Conservation (phyloP, 2,113 vertebrate genomes). For the Loxodonta africana region DNA sequence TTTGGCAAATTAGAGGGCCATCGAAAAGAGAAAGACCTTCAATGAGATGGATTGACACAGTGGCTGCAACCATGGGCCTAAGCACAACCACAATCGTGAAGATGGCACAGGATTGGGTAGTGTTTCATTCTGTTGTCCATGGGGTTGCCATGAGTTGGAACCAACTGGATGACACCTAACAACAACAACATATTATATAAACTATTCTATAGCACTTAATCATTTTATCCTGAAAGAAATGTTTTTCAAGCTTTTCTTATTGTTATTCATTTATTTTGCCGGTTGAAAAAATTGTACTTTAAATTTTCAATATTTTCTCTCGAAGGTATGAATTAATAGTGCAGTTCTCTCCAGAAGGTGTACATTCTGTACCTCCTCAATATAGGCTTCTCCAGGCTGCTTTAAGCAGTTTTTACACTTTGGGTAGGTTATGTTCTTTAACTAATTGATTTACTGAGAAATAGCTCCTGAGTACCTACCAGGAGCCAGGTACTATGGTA, state of each 20-base stretch:
- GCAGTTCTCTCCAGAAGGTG: background rate
- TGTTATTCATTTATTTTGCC: slow-evolving; percentile 21
- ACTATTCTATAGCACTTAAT: background rate
- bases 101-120: too few relatives aligned
- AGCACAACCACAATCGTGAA: too few relatives aligned
- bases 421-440: background rate
- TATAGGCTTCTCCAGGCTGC: background rate
- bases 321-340: background rate
- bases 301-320: background rate
- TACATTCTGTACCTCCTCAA: background rate
- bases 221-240: background rate
- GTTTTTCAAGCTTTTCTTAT: background rate
- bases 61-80: too few relatives aligned
- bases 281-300: background rate
- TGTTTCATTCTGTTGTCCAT: too few relatives aligned
- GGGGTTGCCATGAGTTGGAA: too few relatives aligned
- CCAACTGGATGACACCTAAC: too few relatives aligned
- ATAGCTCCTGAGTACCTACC: background rate
- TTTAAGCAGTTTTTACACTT: background rate
- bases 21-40: too few relatives aligned
- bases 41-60: too few relatives aligned
- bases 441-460: slow-evolving; percentile 7
- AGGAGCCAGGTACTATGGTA: background rate
- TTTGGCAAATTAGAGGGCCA: too few relatives aligned
- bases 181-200: background rate